Evolutionary conservation across 92 coral and sea anemone species (phyloP), one percentile per base, ranked within the genome.

Genomic region (Pocillopora meandrina): DNA sequence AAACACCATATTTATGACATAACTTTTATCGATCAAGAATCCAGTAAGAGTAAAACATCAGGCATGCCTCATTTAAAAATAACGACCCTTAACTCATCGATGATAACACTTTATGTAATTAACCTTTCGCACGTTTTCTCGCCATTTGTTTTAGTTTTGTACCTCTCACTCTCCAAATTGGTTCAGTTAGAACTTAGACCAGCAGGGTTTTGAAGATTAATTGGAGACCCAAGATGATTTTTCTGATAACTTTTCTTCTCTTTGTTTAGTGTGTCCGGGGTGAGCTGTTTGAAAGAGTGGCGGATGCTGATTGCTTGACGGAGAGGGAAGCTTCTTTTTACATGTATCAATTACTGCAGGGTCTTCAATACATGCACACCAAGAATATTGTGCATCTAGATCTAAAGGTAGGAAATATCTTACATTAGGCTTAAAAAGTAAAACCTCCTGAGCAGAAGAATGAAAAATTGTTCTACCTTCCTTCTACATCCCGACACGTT

Each of bases 221-320:
- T 42, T 42, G 52, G 8, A 42, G 52, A 3, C 52, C 52, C 52
- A 56, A 33, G 9, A 10, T 52, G 8, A 61, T 23, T 71, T 8
- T 57, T 15, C 31, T 47, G 18, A 15, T 75, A 10, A 67, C 15
- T 71, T 16, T 19, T 31, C 16, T 35, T 21, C 59, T 13, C 26
- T 21, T 23, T 47, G 76, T 80, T 1, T 85, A 96, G 98, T 49
- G 89, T 96, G 65, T 92, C 98, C 4, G 98, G 98, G 98, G 98
- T 23, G 98, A 96, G 89, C 75, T 96, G 31, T 96, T 96, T 84
- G 98, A 92, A 73, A 92, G 98, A 20, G 98, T 96, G 65, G 98
- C 92, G 3, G 98, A 92, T 67, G 92, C 91, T 34, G 98, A 96
- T 57, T 90, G 93, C 61, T 81, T 96, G 74, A 94, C 98, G 15